These are phyloP conservation scores for Chydorus sphaericus DNA, from an alignment of 2,888 invertebrate genomes.

Conservation along the genomic window DNA sequence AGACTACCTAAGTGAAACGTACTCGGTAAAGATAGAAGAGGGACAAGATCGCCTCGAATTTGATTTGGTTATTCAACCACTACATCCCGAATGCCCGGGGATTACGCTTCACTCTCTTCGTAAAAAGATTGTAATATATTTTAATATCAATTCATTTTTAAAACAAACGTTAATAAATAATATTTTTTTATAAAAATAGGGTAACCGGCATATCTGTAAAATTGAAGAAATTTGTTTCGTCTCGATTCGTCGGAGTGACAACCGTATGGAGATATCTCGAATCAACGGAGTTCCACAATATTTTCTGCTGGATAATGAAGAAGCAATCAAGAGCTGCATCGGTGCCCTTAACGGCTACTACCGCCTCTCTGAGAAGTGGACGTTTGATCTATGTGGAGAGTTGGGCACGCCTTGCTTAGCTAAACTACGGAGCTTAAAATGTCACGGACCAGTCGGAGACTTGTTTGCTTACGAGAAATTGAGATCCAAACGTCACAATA, in stretches of 20 bases:
- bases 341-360: slow-evolving; percentile 75
- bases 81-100: slow-evolving; percentile 47
- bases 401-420: slow-evolving; percentile 63
- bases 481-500: slow-evolving; percentile 56
- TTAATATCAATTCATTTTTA: not conserved
- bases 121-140: slow-evolving; percentile 42
- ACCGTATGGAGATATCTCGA: slow-evolving; percentile 57
- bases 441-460: slow-evolving; percentile 79
- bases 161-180: not conserved
- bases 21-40: slow-evolving; percentile 48
- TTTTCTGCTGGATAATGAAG: slow-evolving; percentile 49
- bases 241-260: slow-evolving; percentile 47
- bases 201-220: slow-evolving; percentile 45
- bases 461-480: slow-evolving; percentile 73
- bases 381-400: slow-evolving; percentile 71
- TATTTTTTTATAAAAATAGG: slow-evolving; percentile 13
- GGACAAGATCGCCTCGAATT: slow-evolving; percentile 29
- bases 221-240: slow-evolving; percentile 73
- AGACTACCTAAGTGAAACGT: slow-evolving; percentile 64
- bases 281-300: slow-evolving; percentile 62
- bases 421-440: slow-evolving; percentile 53
- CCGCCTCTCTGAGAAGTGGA: slow-evolving; percentile 74
- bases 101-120: slow-evolving; percentile 46
- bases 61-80: slow-evolving; percentile 46
- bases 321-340: slow-evolving; percentile 59